Conservation (phyloP, 2,888 invertebrate genomes). For the Acanthoscelides obtectus region DNA sequence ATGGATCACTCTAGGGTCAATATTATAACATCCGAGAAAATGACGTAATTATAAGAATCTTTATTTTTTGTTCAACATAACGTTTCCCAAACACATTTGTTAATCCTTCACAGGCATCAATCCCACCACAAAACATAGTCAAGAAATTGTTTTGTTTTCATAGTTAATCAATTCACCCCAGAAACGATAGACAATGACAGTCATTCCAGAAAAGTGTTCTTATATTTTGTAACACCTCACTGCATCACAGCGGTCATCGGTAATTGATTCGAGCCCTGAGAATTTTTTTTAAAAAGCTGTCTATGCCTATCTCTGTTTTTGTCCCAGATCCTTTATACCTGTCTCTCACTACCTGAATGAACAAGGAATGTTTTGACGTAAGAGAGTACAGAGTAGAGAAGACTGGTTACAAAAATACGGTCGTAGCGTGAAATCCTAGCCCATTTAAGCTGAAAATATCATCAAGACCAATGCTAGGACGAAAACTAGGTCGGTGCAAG, state of each 20-base stretch:
- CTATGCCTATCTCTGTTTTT: neutral
- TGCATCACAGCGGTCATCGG: neutral
- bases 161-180: no score
- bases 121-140: no score
- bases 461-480: neutral
- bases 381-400: neutral
- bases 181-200: neutral
- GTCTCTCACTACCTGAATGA: neutral
- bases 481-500: neutral
- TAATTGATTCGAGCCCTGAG: neutral
- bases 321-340: neutral
- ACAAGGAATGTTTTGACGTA: neutral
- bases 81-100: no score
- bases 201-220: neutral
- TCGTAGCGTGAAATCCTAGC: neutral
- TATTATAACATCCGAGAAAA: no score
- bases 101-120: no score
- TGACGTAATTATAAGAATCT: no score
- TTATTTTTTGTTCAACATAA: no score
- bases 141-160: no score
- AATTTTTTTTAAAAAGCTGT: neutral
- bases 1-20: no score
- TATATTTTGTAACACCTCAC: neutral
- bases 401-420: neutral
- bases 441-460: neutral